phyloP scores from a whole-genome alignment of 1,140 invertebrate genomes.

The Eumaeus atala region DNA sequence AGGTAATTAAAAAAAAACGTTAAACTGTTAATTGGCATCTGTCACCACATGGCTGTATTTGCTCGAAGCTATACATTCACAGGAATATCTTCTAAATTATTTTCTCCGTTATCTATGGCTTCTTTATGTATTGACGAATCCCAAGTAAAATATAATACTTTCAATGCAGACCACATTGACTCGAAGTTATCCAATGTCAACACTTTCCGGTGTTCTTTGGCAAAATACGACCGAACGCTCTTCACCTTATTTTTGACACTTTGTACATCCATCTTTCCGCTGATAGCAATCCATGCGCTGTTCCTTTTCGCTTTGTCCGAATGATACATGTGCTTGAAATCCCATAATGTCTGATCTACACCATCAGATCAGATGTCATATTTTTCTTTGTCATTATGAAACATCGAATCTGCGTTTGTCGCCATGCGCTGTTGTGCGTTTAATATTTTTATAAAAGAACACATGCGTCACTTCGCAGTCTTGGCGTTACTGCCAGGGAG shows the following conservation, averaged over 20 bases:
- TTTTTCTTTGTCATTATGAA: slow-evolving; percentile 1
- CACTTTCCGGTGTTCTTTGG: neutral
- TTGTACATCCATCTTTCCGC: neutral
- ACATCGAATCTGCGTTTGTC: neutral
- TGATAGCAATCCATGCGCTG: neutral
- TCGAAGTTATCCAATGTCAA: neutral
- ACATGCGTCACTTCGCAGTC: neutral
- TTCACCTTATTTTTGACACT: slow-evolving; percentile 1
- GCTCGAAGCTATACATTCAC: neutral
- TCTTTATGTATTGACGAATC: neutral
- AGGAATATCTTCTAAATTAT: neutral
- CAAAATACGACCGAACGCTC: slow-evolving; percentile 2
- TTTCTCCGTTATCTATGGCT: neutral
- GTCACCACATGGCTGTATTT: too few relatives aligned
- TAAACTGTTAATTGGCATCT: too few relatives aligned
- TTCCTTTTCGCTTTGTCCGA: neutral
- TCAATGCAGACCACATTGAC: neutral
- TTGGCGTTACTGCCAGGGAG: neutral
- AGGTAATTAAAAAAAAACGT: too few relatives aligned
- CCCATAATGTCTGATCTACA: neutral
- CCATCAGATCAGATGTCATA: neutral
- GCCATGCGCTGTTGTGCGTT: slow-evolving; percentile 1
- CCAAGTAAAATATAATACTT: neutral
- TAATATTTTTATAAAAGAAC: neutral
- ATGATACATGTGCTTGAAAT: neutral